These are phyloP conservation scores for Anagrus nilaparvatae DNA, from an alignment of 1,140 invertebrate genomes.

Conservation along the genomic window DNA sequence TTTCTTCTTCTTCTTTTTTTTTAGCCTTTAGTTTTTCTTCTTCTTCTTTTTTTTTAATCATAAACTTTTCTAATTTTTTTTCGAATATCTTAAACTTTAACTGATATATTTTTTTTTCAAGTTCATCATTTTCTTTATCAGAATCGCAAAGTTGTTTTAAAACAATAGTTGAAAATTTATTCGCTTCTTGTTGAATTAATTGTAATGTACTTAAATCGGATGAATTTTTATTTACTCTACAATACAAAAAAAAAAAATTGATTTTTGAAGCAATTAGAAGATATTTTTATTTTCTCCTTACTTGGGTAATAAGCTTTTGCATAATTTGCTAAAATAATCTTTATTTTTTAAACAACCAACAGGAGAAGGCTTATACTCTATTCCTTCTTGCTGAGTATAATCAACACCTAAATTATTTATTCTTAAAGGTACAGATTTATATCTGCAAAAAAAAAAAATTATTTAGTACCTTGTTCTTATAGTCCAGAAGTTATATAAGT, in stretches of 20 bases:
- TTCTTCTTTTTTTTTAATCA: no score
- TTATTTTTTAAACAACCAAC: conserved; percentile 14
- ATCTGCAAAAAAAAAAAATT: no score
- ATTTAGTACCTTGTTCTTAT: no score
- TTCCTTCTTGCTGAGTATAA: conserved; percentile 26
- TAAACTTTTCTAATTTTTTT: no score
- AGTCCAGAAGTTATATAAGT: no score
- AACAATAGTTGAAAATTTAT: conserved; percentile 21
- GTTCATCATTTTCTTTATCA: conserved; percentile 23
- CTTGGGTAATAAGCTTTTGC: conserved; percentile 25
- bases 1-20: no score
- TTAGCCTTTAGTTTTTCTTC: no score
- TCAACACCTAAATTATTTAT: conserved; percentile 39
- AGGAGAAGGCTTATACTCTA: conserved; percentile 35
- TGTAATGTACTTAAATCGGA: conserved; percentile 21
- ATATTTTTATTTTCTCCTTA: conserved; percentile 2
- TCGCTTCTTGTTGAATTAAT: conserved; percentile 25
- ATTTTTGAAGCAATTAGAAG: background rate
- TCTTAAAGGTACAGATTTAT: conserved; percentile 31
- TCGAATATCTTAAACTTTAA: no score
- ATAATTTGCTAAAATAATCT: conserved; percentile 25
- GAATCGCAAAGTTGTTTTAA: conserved; percentile 23
- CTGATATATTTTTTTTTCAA: conserved; percentile 23
- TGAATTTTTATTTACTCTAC: conserved; percentile 4
- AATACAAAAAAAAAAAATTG: background rate